Base-by-base conservation (phyloP, 2,888 invertebrate genomes). In the Drosophila multiciliata region DNA sequence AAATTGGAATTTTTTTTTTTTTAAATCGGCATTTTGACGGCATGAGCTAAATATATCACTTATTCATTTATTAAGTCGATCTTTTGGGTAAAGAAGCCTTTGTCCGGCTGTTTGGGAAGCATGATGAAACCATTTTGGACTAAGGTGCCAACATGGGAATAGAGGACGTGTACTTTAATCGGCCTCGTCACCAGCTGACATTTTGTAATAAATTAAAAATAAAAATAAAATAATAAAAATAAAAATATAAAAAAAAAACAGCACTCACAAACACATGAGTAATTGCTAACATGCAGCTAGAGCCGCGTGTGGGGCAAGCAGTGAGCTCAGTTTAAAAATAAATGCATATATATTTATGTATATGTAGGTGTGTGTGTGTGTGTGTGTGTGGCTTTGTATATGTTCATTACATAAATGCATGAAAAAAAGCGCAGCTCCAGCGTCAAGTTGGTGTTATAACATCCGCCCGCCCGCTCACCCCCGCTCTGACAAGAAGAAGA, bases 361-460 rank as follows among this genome's bases (percentile, higher is more conserved):
- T 45, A 12, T 12, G 6, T 42, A 11, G 7, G 11, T 55, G 33
- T 15, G 29, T 48, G 23, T 55, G 12, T 15, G 6, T 32, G 11
- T n/a, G 20, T 26, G 20, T 15, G 12, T 20, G 12, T 57, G 15
- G 57, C 6, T 40, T 12, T 49, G 17, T 29, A 3, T 35, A 11
- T 53, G 2, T 40, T 12, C 26, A n/a, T 50, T 15, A 29, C 45
- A 61, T 45, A 54, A 26, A 38, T 45, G 12, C 29, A 53, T 36
- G 8, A 35, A 49, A 58, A 40, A n/a, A 54, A 66, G 12, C 52
- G 66, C 62, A 69, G 55, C 70, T 58, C 40, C 38, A 69, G 12
- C 74, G 26, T 60, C 63, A 78, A 78, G 75, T 78, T 75, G 74
- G 66, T 78, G 78, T 73, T 77, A 62, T 65, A 12, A 60, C 64